Evolutionary conservation across 2,888 invertebrate genomes (phyloP).

Genomic region (Carabus problematicus): DNA sequence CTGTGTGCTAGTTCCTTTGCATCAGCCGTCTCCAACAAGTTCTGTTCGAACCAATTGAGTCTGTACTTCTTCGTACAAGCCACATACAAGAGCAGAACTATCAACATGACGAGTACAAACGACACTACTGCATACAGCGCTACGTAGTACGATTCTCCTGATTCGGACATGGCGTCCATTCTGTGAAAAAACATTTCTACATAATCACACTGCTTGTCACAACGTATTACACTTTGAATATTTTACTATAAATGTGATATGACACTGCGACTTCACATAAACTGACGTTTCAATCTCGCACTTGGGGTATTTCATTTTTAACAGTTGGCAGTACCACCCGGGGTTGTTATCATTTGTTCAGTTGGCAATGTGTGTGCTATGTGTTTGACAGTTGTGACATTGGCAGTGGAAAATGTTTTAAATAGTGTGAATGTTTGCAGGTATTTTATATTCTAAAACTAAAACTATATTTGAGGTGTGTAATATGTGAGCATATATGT

Average conservation of each 20-base stretch:
- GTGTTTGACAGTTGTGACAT: too few relatives aligned
- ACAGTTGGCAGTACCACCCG: too few relatives aligned
- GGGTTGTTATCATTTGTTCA: too few relatives aligned
- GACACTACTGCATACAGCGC: constrained; percentile 61
- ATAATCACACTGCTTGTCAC: too few relatives aligned
- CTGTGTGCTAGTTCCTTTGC: constrained; percentile 58
- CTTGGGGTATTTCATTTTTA: not conserved
- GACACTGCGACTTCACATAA: not conserved
- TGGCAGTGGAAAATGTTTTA: too few relatives aligned
- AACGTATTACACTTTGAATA: not conserved
- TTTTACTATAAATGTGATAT: not conserved
- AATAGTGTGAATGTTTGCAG: too few relatives aligned
- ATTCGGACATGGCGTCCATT: not conserved
- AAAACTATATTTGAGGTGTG: too few relatives aligned
- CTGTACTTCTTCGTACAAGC: constrained; percentile 63
- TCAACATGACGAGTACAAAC: constrained; percentile 60
- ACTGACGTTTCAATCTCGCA: not conserved
- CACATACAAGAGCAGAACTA: constrained; percentile 61
- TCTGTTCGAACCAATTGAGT: constrained; percentile 68
- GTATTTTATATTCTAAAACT: too few relatives aligned
- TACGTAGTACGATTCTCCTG: constrained; percentile 48
- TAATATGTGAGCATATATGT: too few relatives aligned
- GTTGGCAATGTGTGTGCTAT: too few relatives aligned
- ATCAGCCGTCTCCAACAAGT: constrained; percentile 63
- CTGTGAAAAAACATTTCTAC: not conserved